A percentile compares a stretch with the other conserved stretches of the same genome.
Conservation (phyloP, 2,113 vertebrate genomes). For the Turnix velox region DNA sequence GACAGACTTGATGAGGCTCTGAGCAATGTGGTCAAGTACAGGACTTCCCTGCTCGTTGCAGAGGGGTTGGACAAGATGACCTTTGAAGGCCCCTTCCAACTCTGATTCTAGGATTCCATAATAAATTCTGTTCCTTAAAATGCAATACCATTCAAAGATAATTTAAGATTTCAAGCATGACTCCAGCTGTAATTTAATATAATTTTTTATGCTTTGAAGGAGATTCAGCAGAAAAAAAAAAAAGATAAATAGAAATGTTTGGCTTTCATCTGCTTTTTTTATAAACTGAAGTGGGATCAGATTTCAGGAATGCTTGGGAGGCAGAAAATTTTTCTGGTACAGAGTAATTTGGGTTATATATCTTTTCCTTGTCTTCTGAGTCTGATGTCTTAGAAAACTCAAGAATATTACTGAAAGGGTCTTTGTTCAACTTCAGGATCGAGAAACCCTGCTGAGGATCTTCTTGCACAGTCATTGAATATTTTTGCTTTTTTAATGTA, state of each 20-base stretch:
- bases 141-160: neutral
- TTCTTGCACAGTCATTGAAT: neutral
- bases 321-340: neutral
- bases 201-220: neutral
- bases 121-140: slow-evolving; percentile 6
- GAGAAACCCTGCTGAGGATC: neutral
- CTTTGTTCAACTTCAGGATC: neutral
- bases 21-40: too few species aligned
- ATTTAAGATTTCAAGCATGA: neutral
- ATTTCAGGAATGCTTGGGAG: neutral
- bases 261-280: neutral
- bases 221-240: neutral
- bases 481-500: neutral
- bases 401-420: neutral
- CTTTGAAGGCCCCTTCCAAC: too few species aligned
- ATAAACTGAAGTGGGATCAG: neutral
- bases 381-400: neutral
- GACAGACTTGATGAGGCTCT: too few species aligned
- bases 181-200: neutral
- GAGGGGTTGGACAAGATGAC: too few species aligned
- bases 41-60: too few species aligned
- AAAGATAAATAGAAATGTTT: neutral
- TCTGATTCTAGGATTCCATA: too few species aligned
- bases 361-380: neutral
- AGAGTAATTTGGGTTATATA: neutral